These are phyloP conservation scores for Drosophila fuyamai DNA, from an alignment of 1,140 invertebrate genomes.

Conservation along the genomic window DNA sequence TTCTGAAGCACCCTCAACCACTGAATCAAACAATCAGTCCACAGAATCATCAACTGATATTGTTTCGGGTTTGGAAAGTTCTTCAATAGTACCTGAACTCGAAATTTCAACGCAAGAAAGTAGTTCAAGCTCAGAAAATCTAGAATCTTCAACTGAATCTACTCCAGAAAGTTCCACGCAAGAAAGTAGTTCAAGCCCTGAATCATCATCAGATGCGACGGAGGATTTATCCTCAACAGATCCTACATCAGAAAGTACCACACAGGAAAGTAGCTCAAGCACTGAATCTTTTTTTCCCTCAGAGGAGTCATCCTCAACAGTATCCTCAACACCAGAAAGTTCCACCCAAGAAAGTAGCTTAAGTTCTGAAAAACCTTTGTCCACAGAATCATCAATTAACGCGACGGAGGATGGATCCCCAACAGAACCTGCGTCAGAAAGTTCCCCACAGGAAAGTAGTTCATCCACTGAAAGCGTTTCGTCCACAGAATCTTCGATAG, in stretches of 20 bases:
- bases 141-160: neutral
- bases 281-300: too few species aligned
- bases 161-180: neutral
- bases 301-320: neutral
- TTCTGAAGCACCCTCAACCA: neutral
- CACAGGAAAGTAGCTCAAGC: too few species aligned
- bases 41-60: neutral
- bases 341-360: neutral
- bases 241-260: neutral
- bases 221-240: neutral
- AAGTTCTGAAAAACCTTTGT: neutral
- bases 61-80: neutral
- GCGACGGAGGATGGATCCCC: neutral
- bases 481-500: neutral
- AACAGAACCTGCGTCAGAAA: neutral
- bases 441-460: neutral
- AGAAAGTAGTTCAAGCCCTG: neutral
- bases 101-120: neutral
- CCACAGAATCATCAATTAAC: neutral
- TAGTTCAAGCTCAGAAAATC: neutral
- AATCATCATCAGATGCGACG: too few species aligned
- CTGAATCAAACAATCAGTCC: neutral
- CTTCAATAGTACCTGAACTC: neutral
- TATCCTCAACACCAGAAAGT: neutral
- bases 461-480: neutral